Evolutionary conservation across 2,797 vertebrate species (phyloP).

Genomic region (Loris lydekkerianus): DNA sequence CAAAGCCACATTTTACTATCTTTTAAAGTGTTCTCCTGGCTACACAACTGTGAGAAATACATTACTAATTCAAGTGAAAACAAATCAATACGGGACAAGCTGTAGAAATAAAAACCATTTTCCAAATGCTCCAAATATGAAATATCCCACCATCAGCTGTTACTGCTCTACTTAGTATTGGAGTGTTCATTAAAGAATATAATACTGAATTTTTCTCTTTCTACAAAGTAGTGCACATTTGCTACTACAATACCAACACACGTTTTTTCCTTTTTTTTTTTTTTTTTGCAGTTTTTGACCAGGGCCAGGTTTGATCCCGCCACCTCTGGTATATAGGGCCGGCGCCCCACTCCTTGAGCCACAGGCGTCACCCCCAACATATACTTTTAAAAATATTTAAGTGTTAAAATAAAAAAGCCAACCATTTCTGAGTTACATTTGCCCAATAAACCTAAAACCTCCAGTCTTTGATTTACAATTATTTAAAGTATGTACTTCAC

Average conservation of each 20-base stretch:
- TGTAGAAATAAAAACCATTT: neutral
- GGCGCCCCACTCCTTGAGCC: too few species aligned
- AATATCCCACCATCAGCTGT: neutral
- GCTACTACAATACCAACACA: neutral
- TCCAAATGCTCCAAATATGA: neutral
- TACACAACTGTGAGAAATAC: neutral
- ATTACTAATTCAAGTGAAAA: slow-evolving; percentile 25
- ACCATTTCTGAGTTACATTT: slow-evolving; percentile 7
- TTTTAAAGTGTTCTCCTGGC: neutral
- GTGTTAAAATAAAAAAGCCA: neutral
- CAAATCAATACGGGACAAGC: neutral
- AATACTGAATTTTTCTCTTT: neutral
- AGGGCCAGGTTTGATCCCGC: too few species aligned
- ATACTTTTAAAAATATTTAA: neutral
- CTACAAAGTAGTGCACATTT: neutral
- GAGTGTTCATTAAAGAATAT: neutral
- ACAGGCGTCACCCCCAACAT: neutral
- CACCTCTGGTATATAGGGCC: too few species aligned
- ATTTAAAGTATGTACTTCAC: neutral
- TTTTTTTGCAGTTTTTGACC: too few species aligned
- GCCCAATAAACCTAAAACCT: slow-evolving; percentile 29
- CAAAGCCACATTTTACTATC: neutral
- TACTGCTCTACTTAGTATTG: neutral
- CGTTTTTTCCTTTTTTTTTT: neutral
- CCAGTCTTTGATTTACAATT: neutral